phyloP scores from a whole-genome alignment of 1,140 invertebrate genomes.

The Drosophila pseudoobscura region DNA sequence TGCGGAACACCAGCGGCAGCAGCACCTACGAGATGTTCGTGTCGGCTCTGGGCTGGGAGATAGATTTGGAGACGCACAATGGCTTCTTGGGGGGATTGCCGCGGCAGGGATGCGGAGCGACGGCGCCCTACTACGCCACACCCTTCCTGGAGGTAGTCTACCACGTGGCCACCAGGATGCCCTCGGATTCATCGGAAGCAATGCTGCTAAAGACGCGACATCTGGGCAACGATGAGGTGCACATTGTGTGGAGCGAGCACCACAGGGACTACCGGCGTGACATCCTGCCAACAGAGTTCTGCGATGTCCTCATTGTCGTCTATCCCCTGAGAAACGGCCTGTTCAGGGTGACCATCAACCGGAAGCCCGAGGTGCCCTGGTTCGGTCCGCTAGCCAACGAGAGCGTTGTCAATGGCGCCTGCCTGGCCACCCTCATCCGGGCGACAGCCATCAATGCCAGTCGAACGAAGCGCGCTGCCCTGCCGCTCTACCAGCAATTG shows the following conservation, averaged over 20 bases:
- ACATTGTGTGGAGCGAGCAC: slow-evolving; percentile 99
- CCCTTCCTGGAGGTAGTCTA: slow-evolving; percentile 95
- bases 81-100: slow-evolving; percentile 98
- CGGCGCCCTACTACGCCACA: slow-evolving; percentile 98
- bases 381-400: slow-evolving; percentile 99
- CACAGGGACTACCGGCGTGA: slow-evolving; percentile 96
- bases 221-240: slow-evolving; percentile 99
- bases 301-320: slow-evolving; percentile 98
- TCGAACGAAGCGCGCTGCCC: slow-evolving; percentile 92
- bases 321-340: slow-evolving; percentile 94
- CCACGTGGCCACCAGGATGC: slow-evolving; percentile 99
- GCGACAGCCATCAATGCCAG: slow-evolving; percentile 96
- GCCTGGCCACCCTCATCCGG: slow-evolving; percentile 94
- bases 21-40: slow-evolving; percentile 97
- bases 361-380: slow-evolving; percentile 94
- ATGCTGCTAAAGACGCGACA: slow-evolving; percentile 97
- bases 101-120: slow-evolving; percentile 94
- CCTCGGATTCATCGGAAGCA: slow-evolving; percentile 92
- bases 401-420: slow-evolving; percentile 92
- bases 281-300: slow-evolving; percentile 99
- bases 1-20: slow-evolving; percentile 93
- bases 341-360: slow-evolving; percentile 92
- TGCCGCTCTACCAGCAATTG: slow-evolving; percentile 96
- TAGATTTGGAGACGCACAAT: slow-evolving; percentile 96
- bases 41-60: slow-evolving; percentile 97